Base-by-base conservation (phyloP, 2,888 invertebrate genomes). In the Halocaridina rubra region DNA sequence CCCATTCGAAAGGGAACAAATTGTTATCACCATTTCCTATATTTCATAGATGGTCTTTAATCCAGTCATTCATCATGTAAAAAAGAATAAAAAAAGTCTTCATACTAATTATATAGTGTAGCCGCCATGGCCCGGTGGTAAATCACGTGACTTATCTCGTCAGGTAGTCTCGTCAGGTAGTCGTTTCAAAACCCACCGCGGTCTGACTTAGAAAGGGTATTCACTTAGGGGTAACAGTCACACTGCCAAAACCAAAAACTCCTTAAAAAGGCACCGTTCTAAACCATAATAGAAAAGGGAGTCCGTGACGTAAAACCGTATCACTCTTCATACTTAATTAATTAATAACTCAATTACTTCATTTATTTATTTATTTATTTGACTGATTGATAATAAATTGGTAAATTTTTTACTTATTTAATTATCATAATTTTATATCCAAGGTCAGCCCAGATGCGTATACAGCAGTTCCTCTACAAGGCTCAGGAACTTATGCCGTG, bases 401-500 rank as follows among this genome's bases (percentile, higher is more conserved):
- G 16, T 16, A 7, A 5, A 10, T 29, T 13, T 5, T 39, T 24
- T 8, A 4, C 29, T n/a, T n/a, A 22, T 5, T 8, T 30, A 10
- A 13, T 19, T 16, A 13, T 8, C 22, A 19, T 76, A 22, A 53
- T 0, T 53, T 13, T 53, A 5, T 76, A 19, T 27, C n/a, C 30
- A 72, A 76, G 57, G 77, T 79, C 57, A 81, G 85, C 74, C 53
- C 30, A 8, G 39, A 64, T 22, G 89, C 90, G 2, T 91, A 90
- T 88, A 91, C 91, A 2, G 89, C 90, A 32, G 90, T 92, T 8
- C 90, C 91, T 10, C 89, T 92, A 79, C 92, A 92, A 89, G 92
- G 92, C 2, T 91, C 91, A 89, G 92, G 92, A 22, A 92, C 92
- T 5, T 92, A 90, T 90, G 90, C 91, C 32, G 90, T 92, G 4